A percentile compares a stretch with the other conserved stretches of the same genome.
Conservation (phyloP, 2,888 invertebrate species). For the Rhorus exstirpatorius region DNA sequence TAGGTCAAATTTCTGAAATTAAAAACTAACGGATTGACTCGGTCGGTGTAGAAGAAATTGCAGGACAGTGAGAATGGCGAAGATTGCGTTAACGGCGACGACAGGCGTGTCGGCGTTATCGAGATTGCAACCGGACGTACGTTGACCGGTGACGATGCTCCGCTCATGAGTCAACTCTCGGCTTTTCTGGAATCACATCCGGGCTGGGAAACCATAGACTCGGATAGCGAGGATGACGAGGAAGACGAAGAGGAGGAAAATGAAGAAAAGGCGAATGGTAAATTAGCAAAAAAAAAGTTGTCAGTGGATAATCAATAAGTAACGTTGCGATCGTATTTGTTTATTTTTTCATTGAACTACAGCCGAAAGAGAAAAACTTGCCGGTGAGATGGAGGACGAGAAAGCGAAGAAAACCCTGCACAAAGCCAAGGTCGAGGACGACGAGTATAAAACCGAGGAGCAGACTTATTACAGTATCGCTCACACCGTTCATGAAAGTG, state of each 20-base stretch:
- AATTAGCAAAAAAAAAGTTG: background rate
- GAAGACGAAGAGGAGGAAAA: conserved; percentile 90
- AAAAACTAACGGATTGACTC: background rate
- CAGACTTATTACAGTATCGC: conserved; percentile 99
- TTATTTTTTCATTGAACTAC: background rate
- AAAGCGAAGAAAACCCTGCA: conserved; percentile 92
- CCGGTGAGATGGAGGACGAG: conserved; percentile 88
- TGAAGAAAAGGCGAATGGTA: conserved; percentile 76
- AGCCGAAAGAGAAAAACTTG: conserved; percentile 75
- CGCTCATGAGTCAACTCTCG: conserved; percentile 93
- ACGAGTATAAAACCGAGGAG: conserved; percentile 98
- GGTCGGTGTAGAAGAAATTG: conserved; percentile 89
- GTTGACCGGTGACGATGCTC: conserved; percentile 94
- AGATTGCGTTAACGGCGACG: conserved; percentile 93
- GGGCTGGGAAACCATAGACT: conserved; percentile 96
- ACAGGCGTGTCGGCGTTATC: conserved; percentile 94
- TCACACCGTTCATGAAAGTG: conserved; percentile 97
- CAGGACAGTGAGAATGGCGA: conserved; percentile 88
- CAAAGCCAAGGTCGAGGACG: conserved; percentile 97
- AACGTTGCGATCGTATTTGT: no score
- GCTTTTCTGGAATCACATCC: conserved; percentile 96
- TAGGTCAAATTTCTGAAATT: background rate
- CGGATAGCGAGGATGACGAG: conserved; percentile 89
- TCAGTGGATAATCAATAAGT: no score
- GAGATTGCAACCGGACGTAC: conserved; percentile 94